Conservation (phyloP, 1,140 invertebrate genomes). For the Drosophila littoralis region DNA sequence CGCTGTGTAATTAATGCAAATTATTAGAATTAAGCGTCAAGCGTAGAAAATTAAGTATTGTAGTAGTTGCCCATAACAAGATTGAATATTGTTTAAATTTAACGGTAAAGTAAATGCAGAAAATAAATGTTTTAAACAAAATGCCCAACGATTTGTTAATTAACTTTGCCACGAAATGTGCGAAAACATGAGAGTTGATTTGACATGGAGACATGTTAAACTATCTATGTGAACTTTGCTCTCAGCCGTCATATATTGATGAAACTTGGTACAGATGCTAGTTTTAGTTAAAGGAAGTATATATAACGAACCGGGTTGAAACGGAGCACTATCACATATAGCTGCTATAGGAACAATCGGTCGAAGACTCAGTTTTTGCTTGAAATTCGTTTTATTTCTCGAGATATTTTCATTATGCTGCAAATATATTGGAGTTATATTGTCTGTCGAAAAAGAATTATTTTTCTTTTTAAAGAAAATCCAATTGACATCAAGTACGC, state of each 20-base stretch:
- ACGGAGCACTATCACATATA: no score
- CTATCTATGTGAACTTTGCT: background rate
- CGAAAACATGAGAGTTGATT: no score
- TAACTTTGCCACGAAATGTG: no score
- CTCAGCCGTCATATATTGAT: background rate
- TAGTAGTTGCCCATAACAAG: slow-evolving; percentile 70
- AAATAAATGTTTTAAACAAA: slow-evolving; percentile 82
- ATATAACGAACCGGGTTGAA: background rate
- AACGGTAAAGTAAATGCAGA: slow-evolving; percentile 72
- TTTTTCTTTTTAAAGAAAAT: no score
- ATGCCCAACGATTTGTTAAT: background rate
- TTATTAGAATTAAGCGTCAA: slow-evolving; percentile 64
- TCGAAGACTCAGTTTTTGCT: no score
- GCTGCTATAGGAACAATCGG: no score
- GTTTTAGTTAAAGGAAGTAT: background rate
- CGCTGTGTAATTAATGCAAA: slow-evolving; percentile 76
- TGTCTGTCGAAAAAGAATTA: no score
- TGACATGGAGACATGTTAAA: background rate
- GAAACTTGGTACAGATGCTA: background rate
- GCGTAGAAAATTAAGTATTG: slow-evolving; percentile 70
- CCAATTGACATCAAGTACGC: no score
- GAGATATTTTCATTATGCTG: no score
- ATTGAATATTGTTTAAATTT: slow-evolving; percentile 79
- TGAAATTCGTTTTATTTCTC: no score
- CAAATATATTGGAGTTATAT: no score